Conservation (phyloP, 2,888 invertebrate genomes). For the Xestoiulus laeticollis region DNA sequence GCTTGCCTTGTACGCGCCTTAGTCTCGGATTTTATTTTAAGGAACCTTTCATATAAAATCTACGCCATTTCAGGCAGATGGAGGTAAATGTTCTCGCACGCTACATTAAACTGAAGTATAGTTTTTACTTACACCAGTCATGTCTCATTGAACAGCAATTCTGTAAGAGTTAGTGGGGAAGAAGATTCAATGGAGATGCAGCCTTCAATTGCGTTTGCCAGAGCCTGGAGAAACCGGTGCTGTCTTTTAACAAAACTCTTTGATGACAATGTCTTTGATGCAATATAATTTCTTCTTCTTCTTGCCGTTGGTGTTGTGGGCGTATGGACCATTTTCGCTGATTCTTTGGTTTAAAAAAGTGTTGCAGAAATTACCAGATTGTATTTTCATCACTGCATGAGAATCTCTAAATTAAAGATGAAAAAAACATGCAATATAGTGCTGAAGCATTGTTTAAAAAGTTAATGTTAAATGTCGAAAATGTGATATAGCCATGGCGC, state of each 20-base stretch:
- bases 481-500: too few relatives aligned
- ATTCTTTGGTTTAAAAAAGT: too few relatives aligned
- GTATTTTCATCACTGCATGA: too few relatives aligned
- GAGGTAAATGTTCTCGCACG: slow-evolving; percentile 41
- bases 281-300: too few relatives aligned
- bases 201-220: background rate
- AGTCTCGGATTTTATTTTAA: slow-evolving; percentile 36
- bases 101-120: slow-evolving; percentile 43
- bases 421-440: too few relatives aligned
- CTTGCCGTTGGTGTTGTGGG: too few relatives aligned
- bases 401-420: too few relatives aligned
- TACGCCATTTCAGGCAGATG: slow-evolving; percentile 30
- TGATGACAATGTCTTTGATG: background rate
- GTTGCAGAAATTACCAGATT: too few relatives aligned
- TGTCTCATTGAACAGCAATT: slow-evolving; percentile 43
- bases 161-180: slow-evolving; percentile 40
- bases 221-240: background rate
- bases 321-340: too few relatives aligned
- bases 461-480: too few relatives aligned
- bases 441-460: too few relatives aligned
- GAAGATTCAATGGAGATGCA: slow-evolving; percentile 29
- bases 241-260: background rate
- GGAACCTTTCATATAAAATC: slow-evolving; percentile 38
- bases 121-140: slow-evolving; percentile 41
- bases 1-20: slow-evolving; percentile 36